phyloP scores from a whole-genome alignment of 2,113 vertebrate species.

The Scalopus aquaticus region DNA sequence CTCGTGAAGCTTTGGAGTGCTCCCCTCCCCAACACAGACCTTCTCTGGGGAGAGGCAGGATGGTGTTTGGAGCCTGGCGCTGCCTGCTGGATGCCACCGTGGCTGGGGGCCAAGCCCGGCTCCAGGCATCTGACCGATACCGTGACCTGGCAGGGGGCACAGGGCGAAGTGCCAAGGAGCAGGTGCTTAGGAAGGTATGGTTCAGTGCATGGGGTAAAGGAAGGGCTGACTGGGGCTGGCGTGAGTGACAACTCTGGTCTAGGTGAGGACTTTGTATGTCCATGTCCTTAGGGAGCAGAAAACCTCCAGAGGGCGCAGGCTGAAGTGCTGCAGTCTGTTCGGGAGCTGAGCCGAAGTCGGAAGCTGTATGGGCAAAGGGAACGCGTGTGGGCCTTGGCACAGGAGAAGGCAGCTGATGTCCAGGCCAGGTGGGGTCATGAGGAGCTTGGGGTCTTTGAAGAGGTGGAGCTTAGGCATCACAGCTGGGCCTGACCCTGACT shows the following conservation, averaged over 20 bases:
- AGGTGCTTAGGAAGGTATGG: slow-evolving; percentile 89
- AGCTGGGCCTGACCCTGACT: neutral
- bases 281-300: slow-evolving; percentile 87
- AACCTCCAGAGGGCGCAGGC: slow-evolving; percentile 88
- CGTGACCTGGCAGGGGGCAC: slow-evolving; percentile 84
- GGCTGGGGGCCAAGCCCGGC: slow-evolving; percentile 83
- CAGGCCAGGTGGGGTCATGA: slow-evolving; percentile 86
- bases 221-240: neutral
- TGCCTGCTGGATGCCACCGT: slow-evolving; percentile 88
- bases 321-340: slow-evolving; percentile 89
- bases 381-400: slow-evolving; percentile 86
- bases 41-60: slow-evolving; percentile 83
- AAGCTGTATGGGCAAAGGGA: slow-evolving; percentile 91
- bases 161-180: slow-evolving; percentile 88
- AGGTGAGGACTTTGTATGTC: slow-evolving; percentile 3
- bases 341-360: slow-evolving; percentile 90
- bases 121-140: slow-evolving; percentile 87
- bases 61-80: slow-evolving; percentile 88
- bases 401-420: slow-evolving; percentile 91
- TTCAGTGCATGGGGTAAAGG: slow-evolving; percentile 16
- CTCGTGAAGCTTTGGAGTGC: slow-evolving; percentile 42
- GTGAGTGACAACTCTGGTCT: no score
- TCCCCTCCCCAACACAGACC: slow-evolving; percentile 56
- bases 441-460: neutral
- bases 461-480: neutral